Percentiles rank a stretch among this genome's conserved stretches.
Evolutionary conservation across 64 coral and sea anemone species (phyloP).

Genomic region (Dendrophyllia cribrosa): DNA sequence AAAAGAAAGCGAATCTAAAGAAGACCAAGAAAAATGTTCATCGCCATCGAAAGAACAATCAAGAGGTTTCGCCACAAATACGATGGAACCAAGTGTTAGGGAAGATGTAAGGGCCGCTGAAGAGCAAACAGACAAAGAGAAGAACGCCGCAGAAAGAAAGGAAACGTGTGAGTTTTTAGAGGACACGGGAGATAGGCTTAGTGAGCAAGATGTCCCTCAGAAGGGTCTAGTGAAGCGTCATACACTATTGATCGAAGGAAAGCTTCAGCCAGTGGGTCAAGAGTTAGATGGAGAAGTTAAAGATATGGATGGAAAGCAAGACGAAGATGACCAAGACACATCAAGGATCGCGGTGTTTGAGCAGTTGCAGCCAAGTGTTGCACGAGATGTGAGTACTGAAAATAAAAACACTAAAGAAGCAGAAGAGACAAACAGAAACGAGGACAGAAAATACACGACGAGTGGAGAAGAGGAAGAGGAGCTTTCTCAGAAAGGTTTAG

Average conservation of each 20-base stretch:
- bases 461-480: slow-evolving; percentile 14
- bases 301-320: neutral
- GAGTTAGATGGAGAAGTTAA: neutral
- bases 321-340: neutral
- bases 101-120: neutral
- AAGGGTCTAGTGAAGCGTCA: slow-evolving; percentile 41
- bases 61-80: neutral
- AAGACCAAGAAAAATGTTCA: neutral
- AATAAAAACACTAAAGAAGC: neutral
- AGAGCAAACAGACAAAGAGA: neutral
- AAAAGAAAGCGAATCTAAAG: neutral
- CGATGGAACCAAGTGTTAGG: neutral
- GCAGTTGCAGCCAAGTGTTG: neutral
- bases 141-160: neutral
- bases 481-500: slow-evolving; percentile 33
- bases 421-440: neutral
- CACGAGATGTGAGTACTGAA: neutral
- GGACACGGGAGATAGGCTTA: slow-evolving; percentile 3
- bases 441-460: neutral
- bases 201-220: neutral
- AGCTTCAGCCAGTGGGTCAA: neutral
- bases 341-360: neutral
- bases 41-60: neutral
- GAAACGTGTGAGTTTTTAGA: neutral
- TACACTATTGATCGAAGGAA: slow-evolving; percentile 42